Percentiles rank a stretch among this genome's conserved stretches.
Evolutionary conservation across 2,888 invertebrate species (phyloP).

Genomic region (Catocala fraxini): DNA sequence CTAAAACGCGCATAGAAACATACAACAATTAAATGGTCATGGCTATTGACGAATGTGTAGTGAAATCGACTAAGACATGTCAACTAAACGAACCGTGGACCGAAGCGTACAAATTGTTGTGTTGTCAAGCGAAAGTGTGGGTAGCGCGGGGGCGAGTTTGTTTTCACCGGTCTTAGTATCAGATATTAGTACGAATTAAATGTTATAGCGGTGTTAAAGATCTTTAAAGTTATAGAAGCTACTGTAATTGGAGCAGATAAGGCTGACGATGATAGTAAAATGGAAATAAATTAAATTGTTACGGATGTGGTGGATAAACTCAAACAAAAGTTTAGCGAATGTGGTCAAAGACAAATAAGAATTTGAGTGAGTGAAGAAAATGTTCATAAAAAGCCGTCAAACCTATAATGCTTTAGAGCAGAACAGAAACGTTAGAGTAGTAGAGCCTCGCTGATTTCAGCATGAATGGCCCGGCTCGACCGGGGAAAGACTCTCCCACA

Average conservation of each 20-base stretch:
- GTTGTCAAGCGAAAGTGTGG: constrained; percentile 48
- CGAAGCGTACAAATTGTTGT: constrained; percentile 40
- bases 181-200: neutral
- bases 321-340: too few species aligned
- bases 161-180: constrained; percentile 56
- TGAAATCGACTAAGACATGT: constrained; percentile 50
- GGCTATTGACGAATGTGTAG: constrained; percentile 48
- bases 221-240: neutral
- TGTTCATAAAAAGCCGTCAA: too few species aligned
- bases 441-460: too few species aligned
- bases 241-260: neutral
- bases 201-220: neutral
- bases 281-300: too few species aligned
- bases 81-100: constrained; percentile 49
- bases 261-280: neutral
- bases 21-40: constrained; percentile 48
- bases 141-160: constrained; percentile 62
- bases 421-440: too few species aligned
- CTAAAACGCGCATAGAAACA: constrained; percentile 27
- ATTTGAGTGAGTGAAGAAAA: too few species aligned
- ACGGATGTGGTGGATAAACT: too few species aligned
- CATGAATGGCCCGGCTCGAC: too few species aligned
- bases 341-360: too few species aligned
- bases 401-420: too few species aligned
- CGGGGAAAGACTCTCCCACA: too few species aligned